These are phyloP conservation scores for Phortica okadai DNA, from an alignment of 2,888 invertebrate species.

Conservation along the genomic window DNA sequence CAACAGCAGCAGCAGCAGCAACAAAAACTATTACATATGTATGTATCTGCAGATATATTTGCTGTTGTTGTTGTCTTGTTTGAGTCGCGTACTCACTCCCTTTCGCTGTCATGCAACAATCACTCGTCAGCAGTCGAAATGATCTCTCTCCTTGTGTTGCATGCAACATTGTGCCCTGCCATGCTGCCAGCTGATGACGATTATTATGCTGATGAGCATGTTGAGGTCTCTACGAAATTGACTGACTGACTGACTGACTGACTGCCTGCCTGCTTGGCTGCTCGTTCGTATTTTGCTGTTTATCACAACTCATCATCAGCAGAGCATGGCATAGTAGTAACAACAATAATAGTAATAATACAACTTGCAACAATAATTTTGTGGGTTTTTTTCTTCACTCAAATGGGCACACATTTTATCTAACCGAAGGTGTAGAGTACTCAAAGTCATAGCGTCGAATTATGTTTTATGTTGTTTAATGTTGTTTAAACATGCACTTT, in stretches of 20 bases:
- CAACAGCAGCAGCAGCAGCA: neutral
- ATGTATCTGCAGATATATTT: neutral
- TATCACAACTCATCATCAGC: slow-evolving; percentile 21
- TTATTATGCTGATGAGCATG: slow-evolving; percentile 17
- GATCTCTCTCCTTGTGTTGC: neutral
- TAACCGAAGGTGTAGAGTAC: no score
- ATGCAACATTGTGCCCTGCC: slow-evolving; percentile 17
- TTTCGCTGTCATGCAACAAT: slow-evolving; percentile 30
- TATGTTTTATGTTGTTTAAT: neutral
- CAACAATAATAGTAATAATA: slow-evolving; percentile 13
- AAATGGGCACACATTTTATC: no score
- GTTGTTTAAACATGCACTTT: neutral
- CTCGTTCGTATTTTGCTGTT: neutral
- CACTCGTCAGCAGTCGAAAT: slow-evolving; percentile 16
- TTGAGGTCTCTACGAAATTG: neutral
- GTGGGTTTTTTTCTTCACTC: neutral
- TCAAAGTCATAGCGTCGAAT: no score
- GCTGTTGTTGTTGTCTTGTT: neutral
- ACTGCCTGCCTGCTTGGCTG: neutral
- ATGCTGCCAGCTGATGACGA: slow-evolving; percentile 6
- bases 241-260: neutral
- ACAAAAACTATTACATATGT: neutral
- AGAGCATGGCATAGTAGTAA: neutral
- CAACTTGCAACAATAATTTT: neutral
- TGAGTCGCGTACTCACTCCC: neutral